phyloP scores from a whole-genome alignment of 2,113 vertebrate species.

The Sceloporus tristichus region DNA sequence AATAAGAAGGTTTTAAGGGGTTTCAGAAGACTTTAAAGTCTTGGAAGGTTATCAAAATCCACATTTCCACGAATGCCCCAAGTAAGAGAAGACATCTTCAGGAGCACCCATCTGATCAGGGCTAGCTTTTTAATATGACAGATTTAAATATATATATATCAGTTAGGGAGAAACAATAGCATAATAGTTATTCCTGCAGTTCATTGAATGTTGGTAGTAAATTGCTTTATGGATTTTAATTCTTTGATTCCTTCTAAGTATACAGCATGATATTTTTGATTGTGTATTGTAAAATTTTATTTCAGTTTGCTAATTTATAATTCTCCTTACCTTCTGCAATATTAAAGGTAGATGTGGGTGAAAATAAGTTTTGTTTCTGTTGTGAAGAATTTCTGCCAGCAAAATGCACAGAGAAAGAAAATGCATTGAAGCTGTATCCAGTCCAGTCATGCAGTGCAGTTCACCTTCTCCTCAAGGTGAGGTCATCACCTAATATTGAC shows the following conservation, averaged over 20 bases:
- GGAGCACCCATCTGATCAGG: background rate
- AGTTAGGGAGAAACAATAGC: background rate
- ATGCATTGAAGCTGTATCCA: constrained; percentile 80
- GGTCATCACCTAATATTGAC: accelerated
- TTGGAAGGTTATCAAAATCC: background rate
- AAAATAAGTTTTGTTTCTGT: constrained; percentile 84
- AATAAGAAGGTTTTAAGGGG: background rate
- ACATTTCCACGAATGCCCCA: background rate
- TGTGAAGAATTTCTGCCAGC: constrained; percentile 80
- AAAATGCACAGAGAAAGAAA: constrained; percentile 81
- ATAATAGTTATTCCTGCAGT: background rate
- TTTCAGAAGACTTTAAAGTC: background rate
- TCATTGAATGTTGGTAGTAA: background rate
- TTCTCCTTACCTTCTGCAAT: constrained; percentile 36
- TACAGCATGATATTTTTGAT: background rate
- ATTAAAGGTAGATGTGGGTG: constrained; percentile 78
- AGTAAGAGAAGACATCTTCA: background rate
- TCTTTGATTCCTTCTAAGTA: background rate
- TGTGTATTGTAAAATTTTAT: background rate
- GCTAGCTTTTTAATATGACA: background rate
- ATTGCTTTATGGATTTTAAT: constrained; percentile 2
- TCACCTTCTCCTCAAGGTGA: constrained; percentile 87
- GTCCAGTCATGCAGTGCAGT: constrained; percentile 82
- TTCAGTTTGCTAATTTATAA: background rate
- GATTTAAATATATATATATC: background rate